phyloP scores from a whole-genome alignment of 2,888 invertebrate genomes.

The Hedychridium roseum region DNA sequence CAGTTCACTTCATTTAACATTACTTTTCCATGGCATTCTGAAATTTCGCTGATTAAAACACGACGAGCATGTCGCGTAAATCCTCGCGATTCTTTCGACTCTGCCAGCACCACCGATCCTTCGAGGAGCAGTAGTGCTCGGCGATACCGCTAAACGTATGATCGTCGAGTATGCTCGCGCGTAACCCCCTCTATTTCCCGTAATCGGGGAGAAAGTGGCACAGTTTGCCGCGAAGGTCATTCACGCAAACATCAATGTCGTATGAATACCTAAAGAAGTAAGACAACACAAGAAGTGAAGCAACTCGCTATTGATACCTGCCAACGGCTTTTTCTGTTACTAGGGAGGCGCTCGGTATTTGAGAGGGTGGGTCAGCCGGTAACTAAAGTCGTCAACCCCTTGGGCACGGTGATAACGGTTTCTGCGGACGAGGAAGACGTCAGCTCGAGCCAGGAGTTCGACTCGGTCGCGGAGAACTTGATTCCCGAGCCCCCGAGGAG shows the following conservation, averaged over 20 bases:
- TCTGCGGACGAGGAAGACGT: conserved; percentile 61
- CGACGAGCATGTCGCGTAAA: not conserved
- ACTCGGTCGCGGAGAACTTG: conserved; percentile 42
- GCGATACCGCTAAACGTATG: too few species aligned
- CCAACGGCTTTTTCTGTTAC: conserved; percentile 85
- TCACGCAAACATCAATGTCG: not conserved
- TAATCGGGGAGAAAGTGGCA: not conserved
- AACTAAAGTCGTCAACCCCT: conserved; percentile 79
- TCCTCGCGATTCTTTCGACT: not conserved
- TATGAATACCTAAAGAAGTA: not conserved
- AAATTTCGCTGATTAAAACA: conserved; percentile 6
- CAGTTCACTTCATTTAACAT: not conserved
- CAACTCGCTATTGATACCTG: conserved; percentile 67
- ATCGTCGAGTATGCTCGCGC: too few species aligned
- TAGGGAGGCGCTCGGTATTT: conserved; percentile 71
- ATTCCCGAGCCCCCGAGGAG: conserved; percentile 50
- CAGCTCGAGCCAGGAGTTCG: conserved; percentile 53
- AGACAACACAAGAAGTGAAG: not conserved
- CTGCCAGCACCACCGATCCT: conserved; percentile 7
- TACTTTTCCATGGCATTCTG: conserved; percentile 3
- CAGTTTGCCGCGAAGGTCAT: too few species aligned
- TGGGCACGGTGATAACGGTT: conserved; percentile 75
- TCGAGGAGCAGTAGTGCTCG: not conserved
- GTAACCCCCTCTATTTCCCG: not conserved
- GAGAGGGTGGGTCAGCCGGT: conserved; percentile 66